phyloP scores from a whole-genome alignment of 1,140 invertebrate species.

The Anastrepha obliqua region DNA sequence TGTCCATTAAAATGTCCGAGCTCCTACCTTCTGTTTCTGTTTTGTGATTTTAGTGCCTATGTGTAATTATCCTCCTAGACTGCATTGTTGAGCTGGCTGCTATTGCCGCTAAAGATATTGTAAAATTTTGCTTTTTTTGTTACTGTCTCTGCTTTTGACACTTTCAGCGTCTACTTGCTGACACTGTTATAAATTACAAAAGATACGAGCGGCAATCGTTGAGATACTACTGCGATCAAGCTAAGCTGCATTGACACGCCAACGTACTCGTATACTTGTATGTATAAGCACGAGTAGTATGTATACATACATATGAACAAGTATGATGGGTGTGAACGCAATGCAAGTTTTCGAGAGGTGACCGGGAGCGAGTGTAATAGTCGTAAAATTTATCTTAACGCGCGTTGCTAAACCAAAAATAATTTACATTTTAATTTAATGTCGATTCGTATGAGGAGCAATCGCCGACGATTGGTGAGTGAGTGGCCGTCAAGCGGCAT shows the following conservation, averaged over 20 bases:
- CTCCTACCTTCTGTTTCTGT: slow-evolving; percentile 56
- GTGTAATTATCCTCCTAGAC: slow-evolving; percentile 35
- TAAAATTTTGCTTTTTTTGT: neutral
- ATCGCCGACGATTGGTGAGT: neutral
- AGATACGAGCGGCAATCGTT: slow-evolving; percentile 47
- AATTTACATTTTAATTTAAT: slow-evolving; percentile 53
- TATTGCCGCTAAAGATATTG: neutral
- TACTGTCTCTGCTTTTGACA: slow-evolving; percentile 39
- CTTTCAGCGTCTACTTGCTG: slow-evolving; percentile 49
- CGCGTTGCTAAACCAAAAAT: slow-evolving; percentile 43
- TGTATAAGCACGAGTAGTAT: neutral
- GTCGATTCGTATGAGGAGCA: neutral
- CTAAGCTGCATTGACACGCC: neutral
- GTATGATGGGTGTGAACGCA: neutral
- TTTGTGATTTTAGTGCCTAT: neutral
- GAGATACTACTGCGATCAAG: neutral
- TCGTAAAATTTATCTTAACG: slow-evolving; percentile 52
- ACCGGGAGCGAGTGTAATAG: slow-evolving; percentile 28
- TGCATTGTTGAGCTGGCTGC: neutral
- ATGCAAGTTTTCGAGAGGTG: neutral
- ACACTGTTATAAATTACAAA: slow-evolving; percentile 52
- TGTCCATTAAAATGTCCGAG: slow-evolving; percentile 62
- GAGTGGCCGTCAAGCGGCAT: neutral
- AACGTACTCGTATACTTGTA: no score
- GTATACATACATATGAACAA: neutral